Evolutionary conservation across 2,888 invertebrate species (phyloP).

Genomic region (Cantharis rufa): DNA sequence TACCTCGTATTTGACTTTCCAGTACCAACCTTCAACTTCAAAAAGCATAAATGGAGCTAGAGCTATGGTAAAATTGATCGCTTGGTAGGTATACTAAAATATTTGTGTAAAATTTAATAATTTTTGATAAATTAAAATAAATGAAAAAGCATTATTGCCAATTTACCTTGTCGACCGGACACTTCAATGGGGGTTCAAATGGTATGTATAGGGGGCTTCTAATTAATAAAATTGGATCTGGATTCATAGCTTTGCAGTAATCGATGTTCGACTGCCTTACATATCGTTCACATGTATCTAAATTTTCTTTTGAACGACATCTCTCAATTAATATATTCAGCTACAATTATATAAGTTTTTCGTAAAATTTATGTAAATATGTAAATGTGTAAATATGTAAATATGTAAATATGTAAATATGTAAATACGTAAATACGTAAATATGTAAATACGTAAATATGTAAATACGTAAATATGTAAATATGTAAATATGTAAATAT

Average conservation of each 20-base stretch:
- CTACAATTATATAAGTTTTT: no score
- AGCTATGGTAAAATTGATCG: background rate
- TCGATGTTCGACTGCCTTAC: background rate
- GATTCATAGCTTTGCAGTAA: background rate
- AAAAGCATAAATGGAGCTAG: background rate
- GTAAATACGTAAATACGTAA: no score
- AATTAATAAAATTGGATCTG: background rate
- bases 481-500: no score
- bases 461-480: no score
- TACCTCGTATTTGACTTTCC: background rate
- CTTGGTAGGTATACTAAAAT: background rate
- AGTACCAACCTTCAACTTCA: background rate
- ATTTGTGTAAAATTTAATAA: no score
- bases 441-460: no score
- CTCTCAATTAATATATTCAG: background rate
- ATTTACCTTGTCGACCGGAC: background rate
- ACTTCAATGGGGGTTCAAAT: background rate
- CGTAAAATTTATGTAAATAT: no score
- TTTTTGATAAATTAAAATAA: no score
- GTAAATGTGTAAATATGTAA: no score
- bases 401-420: no score
- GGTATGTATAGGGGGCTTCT: background rate
- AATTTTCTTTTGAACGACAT: background rate
- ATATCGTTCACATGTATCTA: background rate
- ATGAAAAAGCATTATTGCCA: background rate